Conservation (phyloP, 2,113 vertebrate genomes). For the Brachyistius frenatus region DNA sequence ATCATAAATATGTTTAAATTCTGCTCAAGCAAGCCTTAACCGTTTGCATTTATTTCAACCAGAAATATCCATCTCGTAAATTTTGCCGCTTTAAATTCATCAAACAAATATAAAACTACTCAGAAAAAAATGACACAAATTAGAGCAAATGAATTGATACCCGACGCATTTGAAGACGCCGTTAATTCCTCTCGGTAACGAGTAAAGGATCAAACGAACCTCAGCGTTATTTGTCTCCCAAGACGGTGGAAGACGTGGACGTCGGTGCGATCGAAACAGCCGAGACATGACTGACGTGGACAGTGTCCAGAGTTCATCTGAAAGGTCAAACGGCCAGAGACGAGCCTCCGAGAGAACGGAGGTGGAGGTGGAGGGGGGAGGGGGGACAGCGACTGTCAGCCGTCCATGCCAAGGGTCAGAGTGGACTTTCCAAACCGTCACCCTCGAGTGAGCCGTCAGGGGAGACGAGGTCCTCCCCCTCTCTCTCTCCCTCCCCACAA, state of each 20-base stretch:
- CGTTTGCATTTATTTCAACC: too few species aligned
- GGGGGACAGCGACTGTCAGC: slow-evolving; percentile 17
- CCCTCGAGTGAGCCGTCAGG: slow-evolving; percentile 61
- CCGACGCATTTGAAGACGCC: too few species aligned
- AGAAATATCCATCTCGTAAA: too few species aligned
- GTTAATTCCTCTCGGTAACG: too few species aligned
- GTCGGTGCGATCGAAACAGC: background rate
- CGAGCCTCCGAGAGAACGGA: slow-evolving; percentile 26
- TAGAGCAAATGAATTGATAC: too few species aligned
- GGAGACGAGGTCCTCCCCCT: slow-evolving; percentile 48
- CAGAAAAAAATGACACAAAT: too few species aligned
- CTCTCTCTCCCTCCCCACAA: slow-evolving; percentile 19
- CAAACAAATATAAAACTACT: too few species aligned
- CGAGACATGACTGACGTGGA: slow-evolving; percentile 50
- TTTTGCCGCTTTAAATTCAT: too few species aligned
- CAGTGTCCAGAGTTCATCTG: slow-evolving; percentile 47
- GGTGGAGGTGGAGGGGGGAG: background rate
- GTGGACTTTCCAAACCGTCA: slow-evolving; percentile 72
- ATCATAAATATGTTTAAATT: too few species aligned
- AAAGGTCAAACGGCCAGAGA: slow-evolving; percentile 62
- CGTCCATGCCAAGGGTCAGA: slow-evolving; percentile 64
- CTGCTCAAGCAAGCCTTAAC: too few species aligned
- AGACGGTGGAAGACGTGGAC: background rate
- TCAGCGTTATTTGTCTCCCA: background rate
- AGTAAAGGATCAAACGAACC: background rate